These are phyloP conservation scores for Alviniconcha strummeri DNA, from an alignment of 2,888 invertebrate genomes.

Conservation along the genomic window DNA sequence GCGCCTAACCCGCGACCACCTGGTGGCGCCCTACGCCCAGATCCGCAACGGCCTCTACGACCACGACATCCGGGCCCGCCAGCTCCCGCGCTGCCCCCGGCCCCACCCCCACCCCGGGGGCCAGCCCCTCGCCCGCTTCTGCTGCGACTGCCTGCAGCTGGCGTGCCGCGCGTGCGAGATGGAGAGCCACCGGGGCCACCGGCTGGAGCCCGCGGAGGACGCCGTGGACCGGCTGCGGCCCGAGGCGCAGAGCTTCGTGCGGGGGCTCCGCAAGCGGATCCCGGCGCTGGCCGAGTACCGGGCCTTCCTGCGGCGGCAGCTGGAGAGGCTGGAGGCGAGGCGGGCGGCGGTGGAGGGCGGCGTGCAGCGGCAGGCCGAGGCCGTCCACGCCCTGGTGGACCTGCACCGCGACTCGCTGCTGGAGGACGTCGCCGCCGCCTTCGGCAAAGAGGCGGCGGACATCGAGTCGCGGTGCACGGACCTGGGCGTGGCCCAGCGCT, in stretches of 20 bases:
- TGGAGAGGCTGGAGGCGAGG: conserved; percentile 46
- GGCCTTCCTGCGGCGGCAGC: conserved; percentile 55
- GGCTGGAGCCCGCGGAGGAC: conserved; percentile 38
- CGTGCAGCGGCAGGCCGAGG: conserved; percentile 55
- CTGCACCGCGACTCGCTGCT: conserved; percentile 48
- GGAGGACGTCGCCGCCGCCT: conserved; percentile 44
- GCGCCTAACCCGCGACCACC: conserved; percentile 64
- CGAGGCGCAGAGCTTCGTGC: conserved; percentile 46
- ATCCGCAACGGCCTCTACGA: conserved; percentile 62
- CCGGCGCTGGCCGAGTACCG: conserved; percentile 55
- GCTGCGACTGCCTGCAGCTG: conserved; percentile 55
- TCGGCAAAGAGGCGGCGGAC: conserved; percentile 45
- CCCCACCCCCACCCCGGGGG: conserved; percentile 42
- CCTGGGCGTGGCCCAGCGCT: conserved; percentile 47
- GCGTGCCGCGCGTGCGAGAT: conserved; percentile 61
- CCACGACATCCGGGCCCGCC: conserved; percentile 58
- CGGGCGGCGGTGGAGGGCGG: conserved; percentile 42
- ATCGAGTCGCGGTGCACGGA: conserved; percentile 47
- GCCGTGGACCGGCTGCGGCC: conserved; percentile 39
- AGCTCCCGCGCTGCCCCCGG: conserved; percentile 48
- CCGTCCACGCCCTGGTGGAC: conserved; percentile 60
- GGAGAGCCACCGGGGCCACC: conserved; percentile 53
- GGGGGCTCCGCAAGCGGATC: conserved; percentile 51
- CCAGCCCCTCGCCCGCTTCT: conserved; percentile 51
- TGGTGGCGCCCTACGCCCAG: conserved; percentile 58